Evolutionary conservation across 2,113 vertebrate species (phyloP).

Genomic region (Enhydra lutris): DNA sequence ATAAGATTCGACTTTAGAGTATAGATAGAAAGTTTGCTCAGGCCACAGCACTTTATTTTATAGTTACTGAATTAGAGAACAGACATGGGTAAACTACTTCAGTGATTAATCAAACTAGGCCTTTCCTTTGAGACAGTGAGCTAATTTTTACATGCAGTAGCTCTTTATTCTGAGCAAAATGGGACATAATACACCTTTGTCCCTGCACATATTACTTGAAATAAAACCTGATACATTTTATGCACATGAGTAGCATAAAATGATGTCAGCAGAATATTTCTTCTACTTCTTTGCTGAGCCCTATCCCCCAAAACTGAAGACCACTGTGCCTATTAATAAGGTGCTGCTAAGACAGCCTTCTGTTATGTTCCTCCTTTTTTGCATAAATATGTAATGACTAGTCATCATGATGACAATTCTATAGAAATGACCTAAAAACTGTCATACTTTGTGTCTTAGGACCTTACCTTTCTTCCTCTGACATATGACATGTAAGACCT

Average conservation of each 20-base stretch:
- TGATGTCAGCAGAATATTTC: not conserved
- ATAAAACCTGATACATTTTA: not conserved
- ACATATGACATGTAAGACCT: not conserved
- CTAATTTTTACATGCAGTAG: slow-evolving; percentile 60
- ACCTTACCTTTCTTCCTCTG: not conserved
- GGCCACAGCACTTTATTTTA: slow-evolving; percentile 38
- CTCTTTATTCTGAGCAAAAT: slow-evolving; percentile 67
- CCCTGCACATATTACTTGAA: not conserved
- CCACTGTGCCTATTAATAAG: not conserved
- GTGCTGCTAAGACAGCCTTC: not conserved
- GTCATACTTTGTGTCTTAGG: not conserved
- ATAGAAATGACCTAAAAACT: not conserved
- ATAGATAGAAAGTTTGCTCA: slow-evolving; percentile 8
- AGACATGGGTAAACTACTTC: slow-evolving; percentile 52
- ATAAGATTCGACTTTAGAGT: slow-evolving; percentile 43
- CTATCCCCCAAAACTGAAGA: not conserved
- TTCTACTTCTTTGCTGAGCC: not conserved
- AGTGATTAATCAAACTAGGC: slow-evolving; percentile 58
- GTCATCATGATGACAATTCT: not conserved
- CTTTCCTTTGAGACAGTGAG: slow-evolving; percentile 67
- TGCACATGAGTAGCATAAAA: not conserved
- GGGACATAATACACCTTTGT: slow-evolving; percentile 52
- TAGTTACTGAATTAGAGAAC: slow-evolving; percentile 61
- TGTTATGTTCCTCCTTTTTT: not conserved
- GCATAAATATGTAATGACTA: not conserved